Evolutionary conservation across 2,797 vertebrate species (phyloP), one percentile per base, ranked within the genome.

Genomic region (Chelidonichthys spinosus): DNA sequence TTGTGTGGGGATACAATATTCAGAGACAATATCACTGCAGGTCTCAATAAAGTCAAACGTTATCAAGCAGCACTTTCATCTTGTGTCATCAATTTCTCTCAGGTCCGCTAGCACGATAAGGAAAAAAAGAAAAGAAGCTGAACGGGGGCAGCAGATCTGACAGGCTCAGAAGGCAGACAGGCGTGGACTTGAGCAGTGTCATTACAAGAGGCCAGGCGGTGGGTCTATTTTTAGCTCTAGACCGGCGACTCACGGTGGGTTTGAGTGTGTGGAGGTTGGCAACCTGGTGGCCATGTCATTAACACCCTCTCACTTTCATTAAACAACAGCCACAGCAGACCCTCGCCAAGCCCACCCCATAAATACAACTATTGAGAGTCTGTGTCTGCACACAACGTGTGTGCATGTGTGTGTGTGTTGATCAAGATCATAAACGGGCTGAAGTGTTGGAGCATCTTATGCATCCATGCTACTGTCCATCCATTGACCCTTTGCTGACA

Each of bases 201-300:
- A 81, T 86, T 89, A 88, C 86, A 63, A 72, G 60, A 65, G 65
- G 72, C 74, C 88, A 85, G 86, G 83, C 81, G 9, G 58, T 25
- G 50, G 8, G 3, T 79, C 87, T 92, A 89, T 91, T 87, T 88
- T 87, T 88, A 90, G 84, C 76, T 40, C 40, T 14, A 5, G 73
- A 52, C 70, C 72, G 69, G 44, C 40, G 52, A 72, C 74, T 85
- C 76, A 2, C 35, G 11, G 79, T 64, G 69, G 78, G 67, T 71
- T 75, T 67, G 74, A 79, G 78, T 35, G 75, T 25, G 40, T 55
- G 66, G 77, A 79, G 84, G 85, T 81, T 78, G 73, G 59, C 50
- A 76, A 82, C 83, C 88, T 63, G 74, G 69, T 72, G 77, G 74
- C 74, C 67, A n/a, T 84, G 84, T 86, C 85, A 89, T 90, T 89